Base-by-base conservation (phyloP, 2,113 vertebrate species). In the Alligator sinensis region DNA sequence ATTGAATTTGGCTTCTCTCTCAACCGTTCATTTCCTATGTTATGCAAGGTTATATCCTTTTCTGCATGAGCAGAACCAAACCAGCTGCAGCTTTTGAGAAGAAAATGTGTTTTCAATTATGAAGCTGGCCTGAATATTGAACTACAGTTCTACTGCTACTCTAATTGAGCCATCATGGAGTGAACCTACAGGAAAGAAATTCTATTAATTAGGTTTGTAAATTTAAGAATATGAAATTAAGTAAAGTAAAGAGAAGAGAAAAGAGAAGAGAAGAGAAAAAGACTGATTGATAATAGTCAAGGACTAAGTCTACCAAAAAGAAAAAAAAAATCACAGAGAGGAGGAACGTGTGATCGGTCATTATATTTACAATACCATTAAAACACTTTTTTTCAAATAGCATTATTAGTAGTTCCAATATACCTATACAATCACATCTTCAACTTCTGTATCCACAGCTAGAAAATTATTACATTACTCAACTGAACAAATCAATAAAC, bases 1-100 rank as follows among this genome's bases (percentile, higher is more conserved):
- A 98, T 98, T 98, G 98, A 98, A 98, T 98, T 98, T 98, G 98
- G 98, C 98, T 98, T 98, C 98, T 98, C 98, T 97, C 98, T 98
- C 98, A 98, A 98, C 98, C 97, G 97, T 98, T 98, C 98, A 98
- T 98, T 98, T 98, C 98, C 98, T 98, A 98, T 98, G 98, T 98
- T 98, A 98, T 98, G 98, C 98, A 98, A 98, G 98, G 98, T 98
- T 98, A 98, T 98, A 98, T 98, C 98, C 98, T 98, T 98, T 98
- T 98, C 98, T 98, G 98, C 98, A 98, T 98, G 98, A 98, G 97
- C 98, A 98, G 98, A 98, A 98, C 97, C 98, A 98, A 98, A 98
- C 98, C 98, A 98, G 98, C 98, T 98, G 98, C 98, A 98, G 97
- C 98, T 98, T 97, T 90, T 94, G 96, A 98, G 97, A 96, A 96